A percentile compares a stretch with the other conserved stretches of the same genome.
phyloP scores from a whole-genome alignment of 2,113 vertebrate species.

The Callocephalon fimbriatum region DNA sequence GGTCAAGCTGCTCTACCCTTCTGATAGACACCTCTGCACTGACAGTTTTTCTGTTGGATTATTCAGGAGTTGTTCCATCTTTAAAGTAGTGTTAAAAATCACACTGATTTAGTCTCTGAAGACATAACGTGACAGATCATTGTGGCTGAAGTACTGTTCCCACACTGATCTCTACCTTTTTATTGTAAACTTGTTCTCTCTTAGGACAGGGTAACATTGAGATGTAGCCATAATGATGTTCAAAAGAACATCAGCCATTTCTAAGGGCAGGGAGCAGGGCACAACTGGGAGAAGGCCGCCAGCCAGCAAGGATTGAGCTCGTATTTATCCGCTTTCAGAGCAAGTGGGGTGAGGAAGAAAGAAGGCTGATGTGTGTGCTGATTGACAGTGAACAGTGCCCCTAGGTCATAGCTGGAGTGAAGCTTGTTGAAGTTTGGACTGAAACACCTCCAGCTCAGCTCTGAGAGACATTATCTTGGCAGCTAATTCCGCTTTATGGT shows the following conservation, averaged over 20 bases:
- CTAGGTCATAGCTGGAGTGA: background rate
- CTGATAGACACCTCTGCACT: background rate
- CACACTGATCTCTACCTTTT: background rate
- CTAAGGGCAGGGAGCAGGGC: background rate
- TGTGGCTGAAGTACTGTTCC: background rate
- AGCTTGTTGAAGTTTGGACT: background rate
- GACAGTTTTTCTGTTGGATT: background rate
- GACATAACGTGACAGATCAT: background rate
- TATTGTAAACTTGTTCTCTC: background rate
- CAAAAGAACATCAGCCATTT: background rate
- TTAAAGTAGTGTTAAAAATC: background rate
- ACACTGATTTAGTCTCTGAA: background rate
- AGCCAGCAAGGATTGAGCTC: background rate
- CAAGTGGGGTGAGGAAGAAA: background rate
- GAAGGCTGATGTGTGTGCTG: background rate
- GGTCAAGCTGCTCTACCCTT: background rate
- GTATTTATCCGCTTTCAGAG: background rate
- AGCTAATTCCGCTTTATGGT: background rate
- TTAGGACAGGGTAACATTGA: background rate
- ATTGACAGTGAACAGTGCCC: background rate
- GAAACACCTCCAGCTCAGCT: background rate
- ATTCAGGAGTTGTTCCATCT: background rate
- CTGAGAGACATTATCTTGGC: background rate
- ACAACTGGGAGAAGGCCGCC: rapidly evolving
- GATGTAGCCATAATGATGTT: background rate